phyloP scores from a whole-genome alignment of 1,140 invertebrate species.

The Ericerus pela region DNA sequence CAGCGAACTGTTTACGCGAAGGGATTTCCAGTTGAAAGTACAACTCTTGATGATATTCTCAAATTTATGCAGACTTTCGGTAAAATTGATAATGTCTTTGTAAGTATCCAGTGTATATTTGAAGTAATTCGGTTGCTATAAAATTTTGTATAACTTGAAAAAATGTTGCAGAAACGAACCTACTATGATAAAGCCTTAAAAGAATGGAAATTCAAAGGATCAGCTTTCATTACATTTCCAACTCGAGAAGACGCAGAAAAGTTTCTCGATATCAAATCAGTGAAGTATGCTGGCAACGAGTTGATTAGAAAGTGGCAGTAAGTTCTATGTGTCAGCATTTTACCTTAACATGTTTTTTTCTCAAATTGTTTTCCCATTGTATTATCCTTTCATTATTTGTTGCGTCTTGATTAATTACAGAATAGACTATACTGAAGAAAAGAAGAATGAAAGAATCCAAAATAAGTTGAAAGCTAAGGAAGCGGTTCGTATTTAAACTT shows the following conservation, averaged over 20 bases:
- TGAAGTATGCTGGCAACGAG: slow-evolving; percentile 57
- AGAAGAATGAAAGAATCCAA: slow-evolving; percentile 48
- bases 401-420: slow-evolving; percentile 23
- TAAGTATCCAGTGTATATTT: too few relatives aligned
- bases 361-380: not conserved
- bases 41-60: slow-evolving; percentile 52
- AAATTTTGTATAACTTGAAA: too few relatives aligned
- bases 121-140: too few relatives aligned
- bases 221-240: slow-evolving; percentile 71
- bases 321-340: slow-evolving; percentile 25
- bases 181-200: slow-evolving; percentile 49
- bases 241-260: slow-evolving; percentile 52
- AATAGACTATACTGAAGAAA: slow-evolving; percentile 49
- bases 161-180: slow-evolving; percentile 48
- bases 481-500: slow-evolving; percentile 31
- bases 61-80: slow-evolving; percentile 50
- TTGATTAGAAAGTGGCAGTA: slow-evolving; percentile 57
- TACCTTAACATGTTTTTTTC: not conserved
- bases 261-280: slow-evolving; percentile 43
- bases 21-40: slow-evolving; percentile 58
- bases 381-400: slow-evolving; percentile 12
- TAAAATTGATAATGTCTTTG: slow-evolving; percentile 55
- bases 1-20: slow-evolving; percentile 71
- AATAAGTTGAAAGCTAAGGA: slow-evolving; percentile 38
- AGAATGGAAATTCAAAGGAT: slow-evolving; percentile 66